phyloP scores from a whole-genome alignment of 2,888 invertebrate genomes.

The Troides oblongomaculatus region DNA sequence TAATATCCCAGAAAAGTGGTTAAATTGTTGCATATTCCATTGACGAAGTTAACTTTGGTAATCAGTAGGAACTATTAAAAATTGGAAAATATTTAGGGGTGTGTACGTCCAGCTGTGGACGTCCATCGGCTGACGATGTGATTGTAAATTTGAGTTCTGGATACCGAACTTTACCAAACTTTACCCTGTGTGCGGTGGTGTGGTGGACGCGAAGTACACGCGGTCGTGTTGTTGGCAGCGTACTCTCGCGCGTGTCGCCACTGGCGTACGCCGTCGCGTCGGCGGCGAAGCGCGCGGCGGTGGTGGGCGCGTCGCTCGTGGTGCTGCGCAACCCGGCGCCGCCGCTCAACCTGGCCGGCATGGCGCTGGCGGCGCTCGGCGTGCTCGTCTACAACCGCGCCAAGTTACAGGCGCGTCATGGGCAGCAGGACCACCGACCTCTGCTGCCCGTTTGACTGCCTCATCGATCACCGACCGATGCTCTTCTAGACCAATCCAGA shows the following conservation, averaged over 20 bases:
- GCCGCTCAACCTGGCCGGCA: constrained; percentile 90
- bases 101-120: too few relatives aligned
- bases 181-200: too few relatives aligned
- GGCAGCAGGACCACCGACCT: constrained; percentile 32
- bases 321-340: constrained; percentile 96
- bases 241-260: constrained; percentile 94
- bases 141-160: too few relatives aligned
- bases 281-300: constrained; percentile 95
- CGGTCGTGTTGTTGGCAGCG: constrained; percentile 70
- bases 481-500: neutral
- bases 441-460: constrained; percentile 53
- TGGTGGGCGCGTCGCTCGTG: constrained; percentile 92
- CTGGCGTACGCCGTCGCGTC: constrained; percentile 97
- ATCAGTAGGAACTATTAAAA: too few relatives aligned
- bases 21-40: too few relatives aligned
- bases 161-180: too few relatives aligned
- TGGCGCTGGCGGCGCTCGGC: constrained; percentile 93
- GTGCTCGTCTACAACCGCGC: constrained; percentile 91
- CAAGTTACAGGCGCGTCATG: constrained; percentile 39
- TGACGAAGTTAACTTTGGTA: too few relatives aligned
- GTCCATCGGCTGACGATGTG: too few relatives aligned
- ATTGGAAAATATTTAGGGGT: too few relatives aligned
- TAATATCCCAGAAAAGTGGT: too few relatives aligned
- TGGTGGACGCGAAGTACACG: neutral
- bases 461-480: neutral